Evolutionary conservation across 2,888 invertebrate genomes (phyloP).

Genomic region (Falcaria lacertinaria): DNA sequence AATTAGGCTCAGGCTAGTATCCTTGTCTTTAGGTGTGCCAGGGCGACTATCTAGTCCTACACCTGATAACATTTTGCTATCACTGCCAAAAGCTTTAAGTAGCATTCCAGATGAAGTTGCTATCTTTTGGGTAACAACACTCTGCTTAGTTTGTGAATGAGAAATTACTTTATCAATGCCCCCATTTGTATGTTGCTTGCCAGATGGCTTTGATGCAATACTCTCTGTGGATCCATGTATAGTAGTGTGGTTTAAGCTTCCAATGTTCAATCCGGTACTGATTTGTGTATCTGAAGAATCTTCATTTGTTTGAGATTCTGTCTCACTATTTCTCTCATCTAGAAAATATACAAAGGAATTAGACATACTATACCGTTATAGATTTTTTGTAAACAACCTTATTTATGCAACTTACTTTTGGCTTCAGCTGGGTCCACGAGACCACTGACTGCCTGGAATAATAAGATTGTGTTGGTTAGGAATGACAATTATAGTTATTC

Average conservation of each 20-base stretch:
- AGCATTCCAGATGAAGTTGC: slow-evolving; percentile 58
- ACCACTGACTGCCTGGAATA: slow-evolving; percentile 87
- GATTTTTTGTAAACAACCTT: background rate
- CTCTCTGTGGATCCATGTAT: slow-evolving; percentile 75
- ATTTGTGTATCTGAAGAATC: slow-evolving; percentile 86
- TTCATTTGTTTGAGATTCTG: slow-evolving; percentile 91
- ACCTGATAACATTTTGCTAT: slow-evolving; percentile 62
- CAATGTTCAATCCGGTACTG: slow-evolving; percentile 64
- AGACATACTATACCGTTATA: background rate
- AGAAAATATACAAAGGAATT: slow-evolving; percentile 27
- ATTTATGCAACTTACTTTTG: slow-evolving; percentile 84
- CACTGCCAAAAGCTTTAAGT: slow-evolving; percentile 63
- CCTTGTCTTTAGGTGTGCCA: slow-evolving; percentile 72
- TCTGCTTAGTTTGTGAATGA: slow-evolving; percentile 58
- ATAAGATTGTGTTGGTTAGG: too few relatives aligned
- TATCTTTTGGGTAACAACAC: slow-evolving; percentile 64
- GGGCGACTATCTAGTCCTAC: slow-evolving; percentile 69
- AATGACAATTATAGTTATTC: too few relatives aligned
- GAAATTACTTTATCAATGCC: slow-evolving; percentile 60
- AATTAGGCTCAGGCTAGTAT: slow-evolving; percentile 44
- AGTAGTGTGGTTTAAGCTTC: slow-evolving; percentile 66
- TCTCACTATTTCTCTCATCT: slow-evolving; percentile 93
- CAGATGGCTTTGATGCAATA: slow-evolving; percentile 70
- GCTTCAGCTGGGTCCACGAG: slow-evolving; percentile 87
- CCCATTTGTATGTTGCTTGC: slow-evolving; percentile 74